Conservation (phyloP, 64 coral and sea anemone species). For the Pocillopora verrucosa region DNA sequence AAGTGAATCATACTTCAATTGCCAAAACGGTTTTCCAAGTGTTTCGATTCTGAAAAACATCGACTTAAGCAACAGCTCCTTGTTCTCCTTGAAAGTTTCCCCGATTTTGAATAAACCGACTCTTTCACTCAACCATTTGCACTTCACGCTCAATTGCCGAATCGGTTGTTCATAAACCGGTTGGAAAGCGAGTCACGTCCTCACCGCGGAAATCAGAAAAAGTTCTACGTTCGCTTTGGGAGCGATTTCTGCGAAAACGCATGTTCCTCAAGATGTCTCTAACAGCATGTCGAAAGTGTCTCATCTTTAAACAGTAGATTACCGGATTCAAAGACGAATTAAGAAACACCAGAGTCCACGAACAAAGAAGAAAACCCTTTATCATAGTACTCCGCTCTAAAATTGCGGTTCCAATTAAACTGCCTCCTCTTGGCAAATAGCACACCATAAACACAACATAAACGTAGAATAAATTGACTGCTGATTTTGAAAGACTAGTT, state of each 20-base stretch:
- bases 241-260: neutral
- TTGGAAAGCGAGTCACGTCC: too few relatives aligned
- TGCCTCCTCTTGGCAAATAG: slow-evolving; percentile 12
- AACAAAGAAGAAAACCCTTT: neutral
- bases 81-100: too few relatives aligned
- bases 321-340: slow-evolving; percentile 25
- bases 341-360: slow-evolving; percentile 21
- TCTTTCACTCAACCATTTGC: too few relatives aligned
- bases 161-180: too few relatives aligned
- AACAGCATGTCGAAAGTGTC: neutral
- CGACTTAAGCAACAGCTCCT: too few relatives aligned
- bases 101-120: too few relatives aligned
- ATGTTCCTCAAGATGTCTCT: neutral
- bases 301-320: slow-evolving; percentile 30
- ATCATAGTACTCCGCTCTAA: neutral
- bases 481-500: neutral
- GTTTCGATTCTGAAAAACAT: too few relatives aligned
- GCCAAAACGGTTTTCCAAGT: too few relatives aligned
- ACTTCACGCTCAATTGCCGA: too few relatives aligned
- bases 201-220: too few relatives aligned
- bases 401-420: neutral
- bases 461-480: slow-evolving; percentile 10
- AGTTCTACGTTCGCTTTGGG: too few relatives aligned
- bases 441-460: slow-evolving; percentile 19
- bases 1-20: too few relatives aligned